Evolutionary conservation across 1,140 invertebrate genomes (phyloP).

Genomic region (Drosophila azteca): DNA sequence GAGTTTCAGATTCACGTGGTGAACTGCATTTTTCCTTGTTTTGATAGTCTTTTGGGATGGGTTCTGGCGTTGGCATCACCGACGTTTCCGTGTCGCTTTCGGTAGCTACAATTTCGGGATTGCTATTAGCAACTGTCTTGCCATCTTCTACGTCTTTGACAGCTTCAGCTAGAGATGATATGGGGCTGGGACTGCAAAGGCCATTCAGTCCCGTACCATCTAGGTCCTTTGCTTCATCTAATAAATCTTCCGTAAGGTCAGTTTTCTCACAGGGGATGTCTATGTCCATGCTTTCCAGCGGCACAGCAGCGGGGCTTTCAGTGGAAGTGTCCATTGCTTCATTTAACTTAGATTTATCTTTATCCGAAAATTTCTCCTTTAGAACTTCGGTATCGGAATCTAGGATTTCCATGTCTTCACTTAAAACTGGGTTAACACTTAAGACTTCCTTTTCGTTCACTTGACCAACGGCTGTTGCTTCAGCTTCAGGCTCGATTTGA

Average conservation of each 20-base stretch:
- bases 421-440: not conserved
- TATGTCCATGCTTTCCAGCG: conserved; percentile 14
- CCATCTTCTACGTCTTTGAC: not conserved
- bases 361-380: not conserved
- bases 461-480: no score
- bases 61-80: conserved; percentile 5
- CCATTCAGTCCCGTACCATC: conserved; percentile 23
- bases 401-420: no score
- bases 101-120: conserved; percentile 9
- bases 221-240: conserved; percentile 22
- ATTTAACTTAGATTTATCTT: not conserved
- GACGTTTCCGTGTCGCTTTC: conserved; percentile 13
- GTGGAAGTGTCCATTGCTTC: not conserved
- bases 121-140: conserved; percentile 7
- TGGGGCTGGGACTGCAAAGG: not conserved
- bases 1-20: not conserved
- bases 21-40: not conserved
- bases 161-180: no score
- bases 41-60: conserved; percentile 9
- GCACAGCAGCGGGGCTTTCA: conserved; percentile 6
- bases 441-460: not conserved
- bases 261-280: conserved; percentile 8
- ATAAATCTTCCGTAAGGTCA: conserved; percentile 11
- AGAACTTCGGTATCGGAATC: no score
- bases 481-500: not conserved